Base-by-base conservation (phyloP, 2,113 vertebrate species). In the Oryzias curvinotus region DNA sequence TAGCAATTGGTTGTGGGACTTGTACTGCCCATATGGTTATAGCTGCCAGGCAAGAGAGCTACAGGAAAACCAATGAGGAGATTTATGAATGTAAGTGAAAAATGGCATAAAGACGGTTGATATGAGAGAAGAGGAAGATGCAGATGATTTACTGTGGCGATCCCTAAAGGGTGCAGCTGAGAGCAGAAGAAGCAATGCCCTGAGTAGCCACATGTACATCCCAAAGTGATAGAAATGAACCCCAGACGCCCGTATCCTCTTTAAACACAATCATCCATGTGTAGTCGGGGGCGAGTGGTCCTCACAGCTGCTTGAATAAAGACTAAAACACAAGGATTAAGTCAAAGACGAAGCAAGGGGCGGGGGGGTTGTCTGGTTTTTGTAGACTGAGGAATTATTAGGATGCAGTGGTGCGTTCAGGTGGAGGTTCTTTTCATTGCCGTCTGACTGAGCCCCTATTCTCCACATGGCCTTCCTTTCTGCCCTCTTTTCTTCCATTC, bases 381-480 rank as follows among this genome's bases (percentile, higher is more conserved):
- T 46, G 1, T 71, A 46, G 17, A 57, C 65, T 65, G 63, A 84
- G 62, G 66, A 86, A 74, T 87, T 88, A 89, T 91, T 89, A 85
- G 83, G 84, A 87, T 85, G 87, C 89, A 91, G 80, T 51, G 65
- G 71, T 87, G 88, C 88, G 4, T 91, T 90, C 89, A 89, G 74
- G 82, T 85, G 84, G 47, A 81, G 70, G 72, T 68, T 78, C 80
- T 78, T 87, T 86, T 89, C 83, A 87, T 75, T 85, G 84, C 76
- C 72, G 65, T 77, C 78, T 77, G 81, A 87, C 73, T 79, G 83
- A 68, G 74, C 80, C 80, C 87, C 76, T 77, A 88, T 87, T 78
- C 82, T 65, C 76, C 59, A 67, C 64, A 55, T 52, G 17, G 42
- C 60, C 57, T 46, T 74, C 54, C 56, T 57, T 28, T 68, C 66